Conservation (phyloP, 1,140 invertebrate species). For the Caenorhabditis inopinata region DNA sequence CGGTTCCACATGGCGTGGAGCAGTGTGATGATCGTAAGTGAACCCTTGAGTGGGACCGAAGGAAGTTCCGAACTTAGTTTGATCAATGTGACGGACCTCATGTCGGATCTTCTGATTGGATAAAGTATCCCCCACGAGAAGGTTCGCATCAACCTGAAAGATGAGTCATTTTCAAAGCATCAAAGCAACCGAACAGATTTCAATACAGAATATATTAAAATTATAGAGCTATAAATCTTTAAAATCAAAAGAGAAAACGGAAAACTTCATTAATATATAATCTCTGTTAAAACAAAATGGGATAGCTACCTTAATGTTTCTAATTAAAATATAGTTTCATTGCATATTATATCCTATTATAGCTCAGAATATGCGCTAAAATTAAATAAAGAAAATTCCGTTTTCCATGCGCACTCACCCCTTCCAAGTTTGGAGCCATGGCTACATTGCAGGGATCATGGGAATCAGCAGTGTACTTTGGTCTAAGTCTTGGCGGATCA, state of each 20-base stretch:
- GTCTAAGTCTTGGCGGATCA: slow-evolving; percentile 52
- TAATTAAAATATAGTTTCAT: no score
- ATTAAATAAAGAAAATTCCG: no score
- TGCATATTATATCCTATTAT: no score
- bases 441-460: slow-evolving; percentile 54
- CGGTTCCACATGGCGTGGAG: slow-evolving; percentile 39
- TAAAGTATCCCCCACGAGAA: slow-evolving; percentile 62
- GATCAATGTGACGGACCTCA: slow-evolving; percentile 42
- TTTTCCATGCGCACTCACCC: slow-evolving; percentile 27
- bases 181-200: no score
- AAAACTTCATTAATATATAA: no score
- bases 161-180: no score
- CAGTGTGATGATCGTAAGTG: slow-evolving; percentile 52
- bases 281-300: no score
- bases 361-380: no score
- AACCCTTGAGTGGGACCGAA: slow-evolving; percentile 59
- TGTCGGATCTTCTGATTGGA: slow-evolving; percentile 59
- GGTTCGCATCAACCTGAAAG: slow-evolving; percentile 42
- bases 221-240: no score
- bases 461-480: slow-evolving; percentile 58
- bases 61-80: slow-evolving; percentile 52
- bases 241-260: no score
- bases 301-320: no score
- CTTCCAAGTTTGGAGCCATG: slow-evolving; percentile 46
- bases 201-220: no score